A percentile compares a stretch with the other conserved stretches of the same genome.
Conservation (phyloP, 64 coral and sea anemone genomes). For the Porites lutea region DNA sequence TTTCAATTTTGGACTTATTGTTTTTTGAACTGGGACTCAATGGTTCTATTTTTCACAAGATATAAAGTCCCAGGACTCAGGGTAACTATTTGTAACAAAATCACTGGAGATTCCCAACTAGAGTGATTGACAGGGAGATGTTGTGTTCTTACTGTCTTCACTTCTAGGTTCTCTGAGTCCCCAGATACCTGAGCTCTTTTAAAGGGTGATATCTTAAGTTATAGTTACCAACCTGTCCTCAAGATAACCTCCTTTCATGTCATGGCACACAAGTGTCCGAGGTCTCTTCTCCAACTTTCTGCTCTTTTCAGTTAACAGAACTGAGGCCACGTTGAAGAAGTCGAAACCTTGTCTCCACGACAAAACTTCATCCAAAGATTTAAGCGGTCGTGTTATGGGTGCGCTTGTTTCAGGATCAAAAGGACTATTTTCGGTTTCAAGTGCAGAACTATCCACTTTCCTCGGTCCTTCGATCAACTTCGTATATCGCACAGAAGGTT, state of each 20-base stretch:
- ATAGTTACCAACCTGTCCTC: slow-evolving; percentile 68
- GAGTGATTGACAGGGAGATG: too few relatives aligned
- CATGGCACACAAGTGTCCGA: slow-evolving; percentile 78
- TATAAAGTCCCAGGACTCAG: too few relatives aligned
- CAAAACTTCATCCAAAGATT: slow-evolving; percentile 65
- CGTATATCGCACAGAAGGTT: not conserved
- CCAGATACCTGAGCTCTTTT: too few relatives aligned
- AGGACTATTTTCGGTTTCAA: not conserved
- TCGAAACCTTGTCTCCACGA: slow-evolving; percentile 77
- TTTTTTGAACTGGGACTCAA: too few relatives aligned
- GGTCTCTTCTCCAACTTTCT: slow-evolving; percentile 43
- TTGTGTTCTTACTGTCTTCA: too few relatives aligned
- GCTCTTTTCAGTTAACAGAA: not conserved
- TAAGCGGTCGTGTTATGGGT: slow-evolving; percentile 67
- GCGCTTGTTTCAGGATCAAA: slow-evolving; percentile 59
- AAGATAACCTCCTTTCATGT: slow-evolving; percentile 84
- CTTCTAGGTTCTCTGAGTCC: too few relatives aligned
- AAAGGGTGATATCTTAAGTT: not conserved
- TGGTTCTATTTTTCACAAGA: too few relatives aligned
- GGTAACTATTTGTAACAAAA: too few relatives aligned
- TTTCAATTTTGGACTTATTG: too few relatives aligned
- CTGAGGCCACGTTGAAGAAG: slow-evolving; percentile 68
- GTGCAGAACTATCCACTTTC: not conserved
- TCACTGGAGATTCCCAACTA: too few relatives aligned
- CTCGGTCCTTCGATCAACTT: slow-evolving; percentile 10